Conservation (phyloP, 2,888 invertebrate genomes). For the Abrostola triplasia region DNA sequence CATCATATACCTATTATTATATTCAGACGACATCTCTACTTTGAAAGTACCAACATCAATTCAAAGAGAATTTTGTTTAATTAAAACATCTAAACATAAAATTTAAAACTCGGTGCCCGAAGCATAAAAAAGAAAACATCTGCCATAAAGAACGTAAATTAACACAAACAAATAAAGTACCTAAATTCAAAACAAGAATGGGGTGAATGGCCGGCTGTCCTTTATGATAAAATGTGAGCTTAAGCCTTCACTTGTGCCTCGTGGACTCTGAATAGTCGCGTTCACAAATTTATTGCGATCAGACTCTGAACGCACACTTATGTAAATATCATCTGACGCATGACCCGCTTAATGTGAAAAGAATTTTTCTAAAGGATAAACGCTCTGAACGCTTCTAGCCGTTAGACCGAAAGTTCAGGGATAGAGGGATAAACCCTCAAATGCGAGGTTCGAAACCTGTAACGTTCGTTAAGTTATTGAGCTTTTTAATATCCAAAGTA, state of each 20-base stretch:
- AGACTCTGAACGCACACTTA: slow-evolving; percentile 36
- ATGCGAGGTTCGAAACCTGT: too few species aligned
- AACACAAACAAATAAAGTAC: slow-evolving; percentile 19
- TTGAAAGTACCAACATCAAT: too few species aligned
- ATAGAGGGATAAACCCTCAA: too few species aligned
- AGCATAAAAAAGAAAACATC: not conserved
- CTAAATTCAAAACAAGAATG: slow-evolving; percentile 40
- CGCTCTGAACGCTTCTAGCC: too few species aligned
- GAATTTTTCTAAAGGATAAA: not conserved
- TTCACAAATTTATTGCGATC: slow-evolving; percentile 56
- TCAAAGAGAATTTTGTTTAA: not conserved
- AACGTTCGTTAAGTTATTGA: too few species aligned
- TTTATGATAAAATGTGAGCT: slow-evolving; percentile 49
- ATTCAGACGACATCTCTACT: not conserved
- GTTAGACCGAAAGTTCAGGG: too few species aligned
- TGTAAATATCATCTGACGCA: slow-evolving; percentile 45
- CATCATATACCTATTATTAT: not conserved
- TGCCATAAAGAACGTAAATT: slow-evolving; percentile 9
- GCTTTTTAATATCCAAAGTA: too few species aligned
- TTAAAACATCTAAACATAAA: not conserved
- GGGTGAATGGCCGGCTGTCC: slow-evolving; percentile 56
- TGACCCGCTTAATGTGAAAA: slow-evolving; percentile 1
- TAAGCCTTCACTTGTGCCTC: slow-evolving; percentile 5
- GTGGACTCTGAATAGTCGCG: slow-evolving; percentile 30
- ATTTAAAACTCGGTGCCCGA: not conserved